A percentile compares a stretch with the other conserved stretches of the same genome.
These are phyloP conservation scores for Dynastes maya DNA, from an alignment of 2,888 invertebrate species.

Conservation along the genomic window DNA sequence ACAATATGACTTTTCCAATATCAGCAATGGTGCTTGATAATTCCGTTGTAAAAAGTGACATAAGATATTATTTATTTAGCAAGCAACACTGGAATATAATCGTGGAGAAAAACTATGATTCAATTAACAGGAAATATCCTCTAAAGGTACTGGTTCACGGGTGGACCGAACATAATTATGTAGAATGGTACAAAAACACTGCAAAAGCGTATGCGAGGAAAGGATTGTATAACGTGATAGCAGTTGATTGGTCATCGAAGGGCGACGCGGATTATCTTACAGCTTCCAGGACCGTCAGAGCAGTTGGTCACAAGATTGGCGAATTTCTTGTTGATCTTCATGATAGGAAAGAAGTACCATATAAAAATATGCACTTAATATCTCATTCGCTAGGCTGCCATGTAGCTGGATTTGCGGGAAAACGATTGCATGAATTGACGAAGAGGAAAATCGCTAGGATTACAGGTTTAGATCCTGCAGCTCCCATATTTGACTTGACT, in stretches of 20 bases:
- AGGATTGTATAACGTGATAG: slow-evolving; percentile 70
- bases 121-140: slow-evolving; percentile 36
- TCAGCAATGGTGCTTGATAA: slow-evolving; percentile 13
- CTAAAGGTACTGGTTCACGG: slow-evolving; percentile 71
- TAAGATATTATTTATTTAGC: slow-evolving; percentile 33
- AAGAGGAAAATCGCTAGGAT: slow-evolving; percentile 67
- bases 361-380: slow-evolving; percentile 57
- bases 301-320: slow-evolving; percentile 62
- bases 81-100: slow-evolving; percentile 32
- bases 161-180: slow-evolving; percentile 68
- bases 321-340: slow-evolving; percentile 54
- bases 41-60: slow-evolving; percentile 11
- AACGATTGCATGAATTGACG: slow-evolving; percentile 58
- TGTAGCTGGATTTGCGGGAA: slow-evolving; percentile 62
- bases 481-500: slow-evolving; percentile 70
- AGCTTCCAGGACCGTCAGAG: slow-evolving; percentile 60
- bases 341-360: slow-evolving; percentile 5
- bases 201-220: slow-evolving; percentile 67
- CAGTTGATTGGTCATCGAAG: slow-evolving; percentile 71
- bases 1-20: slow-evolving; percentile 39
- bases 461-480: slow-evolving; percentile 73
- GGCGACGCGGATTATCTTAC: slow-evolving; percentile 63
- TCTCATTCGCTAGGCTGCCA: slow-evolving; percentile 65
- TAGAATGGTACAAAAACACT: slow-evolving; percentile 58
- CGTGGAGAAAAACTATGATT: background rate